Percentiles rank a stretch among this genome's conserved stretches.
Conservation (phyloP, 2,888 invertebrate species). For the Amiota minor region DNA sequence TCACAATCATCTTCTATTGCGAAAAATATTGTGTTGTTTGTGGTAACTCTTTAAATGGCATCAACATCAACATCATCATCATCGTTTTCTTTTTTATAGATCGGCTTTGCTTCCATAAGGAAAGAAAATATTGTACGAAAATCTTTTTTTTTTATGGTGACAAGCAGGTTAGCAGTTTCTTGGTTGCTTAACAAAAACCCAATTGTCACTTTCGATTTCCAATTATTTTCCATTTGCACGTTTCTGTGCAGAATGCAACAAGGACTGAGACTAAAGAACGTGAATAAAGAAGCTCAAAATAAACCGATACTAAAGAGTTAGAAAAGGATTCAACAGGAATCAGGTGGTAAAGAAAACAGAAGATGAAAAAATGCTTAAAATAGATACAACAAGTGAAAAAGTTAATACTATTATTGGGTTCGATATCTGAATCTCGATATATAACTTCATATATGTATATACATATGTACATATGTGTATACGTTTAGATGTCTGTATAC, state of each 20-base stretch:
- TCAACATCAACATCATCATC: neutral
- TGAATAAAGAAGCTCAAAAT: neutral
- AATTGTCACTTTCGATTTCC: conserved; percentile 42
- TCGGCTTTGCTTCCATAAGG: conserved; percentile 37
- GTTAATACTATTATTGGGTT: too few relatives aligned
- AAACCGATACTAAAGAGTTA: neutral
- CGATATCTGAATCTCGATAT: neutral
- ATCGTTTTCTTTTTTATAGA: neutral
- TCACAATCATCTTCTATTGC: neutral
- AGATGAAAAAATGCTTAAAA: neutral
- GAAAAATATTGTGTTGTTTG: neutral
- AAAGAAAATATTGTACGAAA: too few relatives aligned
- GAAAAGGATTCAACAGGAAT: neutral
- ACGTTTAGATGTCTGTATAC: neutral
- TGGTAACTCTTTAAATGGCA: neutral
- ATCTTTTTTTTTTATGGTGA: conserved; percentile 17
- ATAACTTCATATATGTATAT: neutral
- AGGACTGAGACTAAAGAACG: conserved; percentile 33
- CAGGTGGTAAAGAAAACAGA: neutral
- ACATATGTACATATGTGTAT: neutral
- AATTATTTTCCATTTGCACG: conserved; percentile 51
- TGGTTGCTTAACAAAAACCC: neutral
- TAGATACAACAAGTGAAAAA: neutral
- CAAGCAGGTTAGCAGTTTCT: too few relatives aligned
- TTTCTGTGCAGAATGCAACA: neutral